Evolutionary conservation across 2,113 vertebrate species (phyloP), one percentile per base, ranked within the genome.

Genomic region (Perca schrenkii): DNA sequence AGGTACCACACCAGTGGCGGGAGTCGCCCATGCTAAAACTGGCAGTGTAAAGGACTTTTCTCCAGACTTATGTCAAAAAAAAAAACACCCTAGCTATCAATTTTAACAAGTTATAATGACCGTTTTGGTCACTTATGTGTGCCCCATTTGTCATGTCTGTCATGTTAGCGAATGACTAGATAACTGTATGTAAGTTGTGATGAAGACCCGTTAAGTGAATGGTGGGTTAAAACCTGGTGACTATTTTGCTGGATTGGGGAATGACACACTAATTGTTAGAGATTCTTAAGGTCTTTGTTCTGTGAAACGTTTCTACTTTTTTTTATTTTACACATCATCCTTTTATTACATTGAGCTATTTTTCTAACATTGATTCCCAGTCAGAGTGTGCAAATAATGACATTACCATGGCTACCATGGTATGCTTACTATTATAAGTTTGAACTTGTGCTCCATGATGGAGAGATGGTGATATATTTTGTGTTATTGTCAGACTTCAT

Each of bases 361-460:
- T 72, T 83, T 74, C 31, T 60, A 78, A 49, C 77, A 52, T 70
- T 66, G 22, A 77, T 80, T 86, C 22, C 47, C 28, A n/a, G 53
- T 72, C 69, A 40, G 7, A 58, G 52, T 52, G 36, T 57, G 73
- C 73, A 61, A 80, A 84, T 94, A 90, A 93, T 94, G 88, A 92
- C 87, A 91, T 91, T 94, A 91, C 91, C 92, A 93, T 92, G 54
- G 82, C 60, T 73, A 57, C 77, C 74, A 77, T 58, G 86, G 76
- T 84, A 75, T 79, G 86, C 73, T 64, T 85, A n/a, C 5, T 8
- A 49, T 83, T 91, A 86, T 91, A 91, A 87, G 86, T 87, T 86
- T 93, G 88, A 92, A 93, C 88, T 67, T 34, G 5, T 50, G 61
- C 80, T 85, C 85, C 25, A 77, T 79, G 80, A 91, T 60, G 58